Evolutionary conservation across 2,888 invertebrate genomes (phyloP).

Genomic region (Campopleginae sp.): DNA sequence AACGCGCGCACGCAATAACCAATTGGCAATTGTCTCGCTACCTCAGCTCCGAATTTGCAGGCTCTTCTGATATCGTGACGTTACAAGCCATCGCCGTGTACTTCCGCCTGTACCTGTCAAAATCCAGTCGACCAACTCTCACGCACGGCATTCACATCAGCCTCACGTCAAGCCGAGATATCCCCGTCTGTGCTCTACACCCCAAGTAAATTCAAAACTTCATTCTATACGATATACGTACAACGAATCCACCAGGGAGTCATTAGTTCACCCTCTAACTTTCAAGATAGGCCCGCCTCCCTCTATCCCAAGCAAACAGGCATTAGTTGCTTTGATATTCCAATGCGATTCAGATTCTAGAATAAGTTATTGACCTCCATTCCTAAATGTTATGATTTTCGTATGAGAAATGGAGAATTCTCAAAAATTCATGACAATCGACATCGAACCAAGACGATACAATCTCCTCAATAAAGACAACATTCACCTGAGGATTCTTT

Average conservation of each 20-base stretch:
- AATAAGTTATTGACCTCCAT: constrained; percentile 20
- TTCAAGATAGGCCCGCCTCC: constrained; percentile 9
- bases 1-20: constrained; percentile 65
- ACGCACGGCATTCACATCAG: constrained; percentile 52
- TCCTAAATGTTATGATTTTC: not conserved
- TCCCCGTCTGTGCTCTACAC: not conserved
- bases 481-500: not conserved
- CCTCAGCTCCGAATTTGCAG: constrained; percentile 24
- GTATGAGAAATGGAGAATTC: not conserved
- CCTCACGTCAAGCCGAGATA: constrained; percentile 28
- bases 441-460: not conserved
- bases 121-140: constrained; percentile 44
- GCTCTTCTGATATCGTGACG: constrained; percentile 40
- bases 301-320: not conserved
- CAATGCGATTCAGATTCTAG: not conserved
- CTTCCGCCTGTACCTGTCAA: constrained; percentile 60
- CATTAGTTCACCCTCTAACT: constrained; percentile 32
- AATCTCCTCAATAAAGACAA: not conserved
- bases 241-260: constrained; percentile 8
- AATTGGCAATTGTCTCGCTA: constrained; percentile 40
- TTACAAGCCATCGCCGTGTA: constrained; percentile 52
- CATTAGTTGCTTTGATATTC: constrained; percentile 6
- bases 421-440: not conserved
- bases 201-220: constrained; percentile 34
- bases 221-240: constrained; percentile 26